phyloP scores from a whole-genome alignment of 2,888 invertebrate genomes.

The Cyclophora punctaria region DNA sequence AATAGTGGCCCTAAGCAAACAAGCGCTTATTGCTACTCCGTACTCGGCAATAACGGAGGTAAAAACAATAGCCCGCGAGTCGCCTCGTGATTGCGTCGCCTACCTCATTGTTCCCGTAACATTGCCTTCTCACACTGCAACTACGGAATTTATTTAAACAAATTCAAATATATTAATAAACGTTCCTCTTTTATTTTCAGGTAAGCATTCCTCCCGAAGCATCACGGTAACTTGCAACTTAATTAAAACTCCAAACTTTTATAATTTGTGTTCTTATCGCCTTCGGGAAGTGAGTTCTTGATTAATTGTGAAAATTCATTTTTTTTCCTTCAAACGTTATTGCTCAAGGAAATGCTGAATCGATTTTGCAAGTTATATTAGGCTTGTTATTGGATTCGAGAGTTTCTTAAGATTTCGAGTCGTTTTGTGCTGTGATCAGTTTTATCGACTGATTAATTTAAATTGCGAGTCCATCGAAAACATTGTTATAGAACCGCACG shows the following conservation, averaged over 20 bases:
- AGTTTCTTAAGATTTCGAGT: neutral
- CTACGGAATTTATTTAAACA: constrained; percentile 32
- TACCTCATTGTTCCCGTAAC: constrained; percentile 51
- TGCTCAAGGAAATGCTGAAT: no score
- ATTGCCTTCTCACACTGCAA: constrained; percentile 42
- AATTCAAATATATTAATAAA: constrained; percentile 24
- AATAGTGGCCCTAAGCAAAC: constrained; percentile 64
- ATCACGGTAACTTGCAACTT: no score
- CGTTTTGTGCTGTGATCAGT: neutral
- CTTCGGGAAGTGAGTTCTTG: no score
- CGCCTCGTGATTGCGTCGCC: constrained; percentile 54
- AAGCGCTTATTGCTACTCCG: constrained; percentile 64
- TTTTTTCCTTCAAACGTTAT: no score
- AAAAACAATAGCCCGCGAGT: constrained; percentile 55
- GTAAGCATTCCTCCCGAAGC: constrained; percentile 22
- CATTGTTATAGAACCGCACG: constrained; percentile 62
- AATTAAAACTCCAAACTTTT: no score
- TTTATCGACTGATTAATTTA: constrained; percentile 39
- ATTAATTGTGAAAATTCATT: no score
- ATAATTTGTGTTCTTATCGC: constrained; percentile 1
- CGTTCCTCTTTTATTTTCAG: constrained; percentile 30
- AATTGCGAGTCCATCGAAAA: constrained; percentile 54
- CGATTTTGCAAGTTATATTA: no score
- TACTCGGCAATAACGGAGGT: constrained; percentile 54
- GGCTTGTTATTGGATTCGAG: constrained; percentile 20